These are phyloP conservation scores for Notamacropus eugenii DNA, from an alignment of 2,797 vertebrate species.

Conservation along the genomic window DNA sequence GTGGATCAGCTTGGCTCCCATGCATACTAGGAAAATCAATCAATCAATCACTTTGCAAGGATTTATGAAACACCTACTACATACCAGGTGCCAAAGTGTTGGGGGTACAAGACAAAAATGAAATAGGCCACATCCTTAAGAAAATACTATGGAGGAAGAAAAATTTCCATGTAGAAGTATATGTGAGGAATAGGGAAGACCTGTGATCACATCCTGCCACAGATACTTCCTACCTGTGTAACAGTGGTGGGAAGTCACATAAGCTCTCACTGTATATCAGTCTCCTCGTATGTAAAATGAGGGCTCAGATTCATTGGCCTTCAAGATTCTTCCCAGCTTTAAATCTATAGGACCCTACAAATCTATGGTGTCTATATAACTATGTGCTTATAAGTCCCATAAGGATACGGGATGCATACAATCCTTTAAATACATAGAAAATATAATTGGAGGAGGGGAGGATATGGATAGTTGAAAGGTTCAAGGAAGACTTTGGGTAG, in stretches of 20 bases:
- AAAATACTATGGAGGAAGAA: neutral
- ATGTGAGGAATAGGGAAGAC: neutral
- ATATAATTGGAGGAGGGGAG: neutral
- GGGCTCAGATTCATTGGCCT: neutral
- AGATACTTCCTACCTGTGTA: neutral
- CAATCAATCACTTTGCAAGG: neutral
- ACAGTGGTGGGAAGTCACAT: neutral
- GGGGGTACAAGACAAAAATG: neutral
- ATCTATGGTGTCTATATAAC: no score
- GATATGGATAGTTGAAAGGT: neutral
- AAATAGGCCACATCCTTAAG: neutral
- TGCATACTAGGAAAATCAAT: neutral
- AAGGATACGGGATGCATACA: neutral
- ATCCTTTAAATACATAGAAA: neutral
- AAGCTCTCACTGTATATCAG: neutral
- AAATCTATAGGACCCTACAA: neutral
- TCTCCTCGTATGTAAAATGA: neutral
- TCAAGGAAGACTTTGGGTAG: neutral
- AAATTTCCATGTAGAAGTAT: neutral
- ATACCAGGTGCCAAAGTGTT: neutral
- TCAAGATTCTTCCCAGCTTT: neutral
- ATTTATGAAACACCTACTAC: neutral
- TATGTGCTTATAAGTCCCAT: neutral
- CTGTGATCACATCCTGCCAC: neutral
- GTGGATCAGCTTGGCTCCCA: neutral